phyloP scores from a whole-genome alignment of 2,888 invertebrate species.

The Lycophotia porphyrea region DNA sequence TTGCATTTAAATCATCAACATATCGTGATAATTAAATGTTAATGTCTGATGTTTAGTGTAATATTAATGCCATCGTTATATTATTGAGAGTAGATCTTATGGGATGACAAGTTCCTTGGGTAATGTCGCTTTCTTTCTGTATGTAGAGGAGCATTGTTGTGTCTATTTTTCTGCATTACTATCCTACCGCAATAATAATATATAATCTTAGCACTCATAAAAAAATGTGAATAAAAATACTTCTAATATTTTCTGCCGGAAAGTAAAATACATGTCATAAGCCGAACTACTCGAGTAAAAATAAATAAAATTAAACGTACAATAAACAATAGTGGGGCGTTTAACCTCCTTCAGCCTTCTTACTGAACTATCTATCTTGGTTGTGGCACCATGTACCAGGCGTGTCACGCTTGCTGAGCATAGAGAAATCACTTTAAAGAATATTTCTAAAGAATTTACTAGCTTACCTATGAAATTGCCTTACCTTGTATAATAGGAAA shows the following conservation, averaged over 20 bases:
- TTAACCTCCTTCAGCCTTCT: not conserved
- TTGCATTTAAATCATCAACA: constrained; percentile 3
- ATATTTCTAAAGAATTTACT: not conserved
- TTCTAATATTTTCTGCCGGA: constrained; percentile 2
- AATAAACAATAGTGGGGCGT: not conserved
- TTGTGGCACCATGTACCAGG: not conserved
- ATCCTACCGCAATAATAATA: constrained; percentile 4
- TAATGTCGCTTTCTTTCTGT: not conserved
- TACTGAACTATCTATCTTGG: constrained; percentile 1
- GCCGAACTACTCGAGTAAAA: constrained; percentile 37
- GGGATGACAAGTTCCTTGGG: not conserved
- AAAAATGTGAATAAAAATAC: constrained; percentile 8
- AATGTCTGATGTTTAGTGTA: not conserved
- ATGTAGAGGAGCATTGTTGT: not conserved
- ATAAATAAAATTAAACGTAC: constrained; percentile 67
- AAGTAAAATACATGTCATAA: constrained; percentile 1
- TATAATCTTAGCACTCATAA: not conserved
- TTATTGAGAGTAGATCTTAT: not conserved
- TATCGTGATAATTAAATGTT: not conserved
- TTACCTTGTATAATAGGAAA: constrained; percentile 6
- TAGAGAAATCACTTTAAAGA: not conserved
- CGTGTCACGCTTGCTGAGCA: constrained; percentile 5
- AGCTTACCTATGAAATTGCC: constrained; percentile 8
- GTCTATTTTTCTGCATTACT: not conserved
- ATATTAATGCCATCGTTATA: not conserved